Conservation (phyloP, 2,113 vertebrate genomes). For the Colinus virginianus region DNA sequence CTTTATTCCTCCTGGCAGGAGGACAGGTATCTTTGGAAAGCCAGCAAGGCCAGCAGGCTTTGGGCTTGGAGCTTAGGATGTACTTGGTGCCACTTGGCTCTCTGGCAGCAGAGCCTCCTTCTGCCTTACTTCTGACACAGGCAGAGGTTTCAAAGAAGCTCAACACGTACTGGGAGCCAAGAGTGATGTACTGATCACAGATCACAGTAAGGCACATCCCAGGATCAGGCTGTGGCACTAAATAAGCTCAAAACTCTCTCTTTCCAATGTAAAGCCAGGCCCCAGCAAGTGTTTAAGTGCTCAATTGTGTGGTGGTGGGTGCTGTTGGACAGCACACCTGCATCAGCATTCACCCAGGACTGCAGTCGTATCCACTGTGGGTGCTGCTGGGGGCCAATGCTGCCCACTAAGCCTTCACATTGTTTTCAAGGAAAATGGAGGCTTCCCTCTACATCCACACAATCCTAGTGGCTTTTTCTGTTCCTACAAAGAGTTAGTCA, state of each 20-base stretch:
- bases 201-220: neutral
- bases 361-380: rapidly evolving
- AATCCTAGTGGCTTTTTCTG: neutral
- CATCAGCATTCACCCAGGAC: neutral
- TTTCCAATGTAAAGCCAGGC: neutral
- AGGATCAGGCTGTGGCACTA: neutral
- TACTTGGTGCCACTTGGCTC: neutral
- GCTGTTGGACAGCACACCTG: neutral
- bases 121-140: neutral
- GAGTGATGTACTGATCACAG: neutral
- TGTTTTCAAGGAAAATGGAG: neutral
- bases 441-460: neutral
- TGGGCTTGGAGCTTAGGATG: neutral
- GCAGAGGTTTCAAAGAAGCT: neutral
- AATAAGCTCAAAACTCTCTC: neutral
- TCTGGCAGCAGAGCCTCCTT: neutral
- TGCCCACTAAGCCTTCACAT: neutral
- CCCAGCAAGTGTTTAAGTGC: neutral
- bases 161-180: neutral
- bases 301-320: neutral
- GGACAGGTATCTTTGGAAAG: neutral
- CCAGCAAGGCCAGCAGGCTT: neutral
- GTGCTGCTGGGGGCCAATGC: neutral
- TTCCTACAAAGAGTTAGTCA: neutral
- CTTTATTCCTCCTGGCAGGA: neutral